Percentiles rank a stretch among this genome's conserved stretches.
Evolutionary conservation across 2,797 vertebrate species (phyloP).

Genomic region (Steatocranus sp.): DNA sequence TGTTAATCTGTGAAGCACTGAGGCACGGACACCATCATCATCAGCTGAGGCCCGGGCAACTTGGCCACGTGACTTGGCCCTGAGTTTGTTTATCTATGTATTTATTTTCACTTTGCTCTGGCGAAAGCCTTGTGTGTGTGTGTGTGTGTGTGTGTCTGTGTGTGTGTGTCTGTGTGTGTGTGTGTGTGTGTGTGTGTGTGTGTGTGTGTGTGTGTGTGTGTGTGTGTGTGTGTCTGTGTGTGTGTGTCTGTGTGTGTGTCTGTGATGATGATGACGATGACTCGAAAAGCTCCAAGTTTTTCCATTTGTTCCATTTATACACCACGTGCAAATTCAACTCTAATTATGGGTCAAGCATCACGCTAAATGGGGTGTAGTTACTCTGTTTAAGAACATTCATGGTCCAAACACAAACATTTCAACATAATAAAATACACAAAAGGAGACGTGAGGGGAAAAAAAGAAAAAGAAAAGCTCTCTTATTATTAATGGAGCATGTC

Average conservation of each 20-base stretch:
- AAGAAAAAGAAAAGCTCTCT: slow-evolving; percentile 7
- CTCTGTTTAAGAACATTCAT: slow-evolving; percentile 12
- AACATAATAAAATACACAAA: slow-evolving; percentile 21
- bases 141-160: neutral
- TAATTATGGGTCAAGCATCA: slow-evolving; percentile 53
- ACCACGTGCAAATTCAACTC: slow-evolving; percentile 6
- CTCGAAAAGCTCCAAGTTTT: slow-evolving; percentile 20
- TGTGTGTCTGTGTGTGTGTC: too few species aligned
- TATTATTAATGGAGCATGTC: slow-evolving; percentile 59
- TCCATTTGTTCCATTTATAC: slow-evolving; percentile 33
- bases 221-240: too few species aligned
- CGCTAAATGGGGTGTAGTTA: slow-evolving; percentile 14
- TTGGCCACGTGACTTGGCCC: slow-evolving; percentile 24
- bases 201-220: neutral
- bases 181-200: neutral
- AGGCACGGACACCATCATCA: slow-evolving; percentile 25
- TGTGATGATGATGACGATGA: neutral
- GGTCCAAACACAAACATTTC: slow-evolving; percentile 23
- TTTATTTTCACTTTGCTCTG: slow-evolving; percentile 52
- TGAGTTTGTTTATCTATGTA: slow-evolving; percentile 35
- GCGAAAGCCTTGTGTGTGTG: slow-evolving; percentile 1
- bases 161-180: too few species aligned
- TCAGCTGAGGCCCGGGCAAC: slow-evolving; percentile 25
- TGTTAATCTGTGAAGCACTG: slow-evolving; percentile 57
- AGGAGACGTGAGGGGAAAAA: neutral